Evolutionary conservation across 2,888 invertebrate species (phyloP).

Genomic region (Troglohyphantes excavatus): DNA sequence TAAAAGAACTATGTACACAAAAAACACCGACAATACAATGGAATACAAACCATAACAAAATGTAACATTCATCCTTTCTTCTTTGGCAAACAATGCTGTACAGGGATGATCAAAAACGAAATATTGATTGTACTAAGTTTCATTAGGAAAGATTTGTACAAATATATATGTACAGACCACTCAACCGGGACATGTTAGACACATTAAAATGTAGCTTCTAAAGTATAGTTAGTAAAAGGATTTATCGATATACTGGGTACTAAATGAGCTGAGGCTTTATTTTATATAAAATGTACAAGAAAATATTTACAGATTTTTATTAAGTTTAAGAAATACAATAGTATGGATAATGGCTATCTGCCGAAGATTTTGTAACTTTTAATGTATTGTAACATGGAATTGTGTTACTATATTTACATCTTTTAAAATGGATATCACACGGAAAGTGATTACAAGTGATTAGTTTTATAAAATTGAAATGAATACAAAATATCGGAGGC

Average conservation of each 20-base stretch:
- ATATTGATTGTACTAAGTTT: conserved; percentile 73
- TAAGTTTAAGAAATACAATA: conserved; percentile 23
- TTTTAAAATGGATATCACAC: neutral
- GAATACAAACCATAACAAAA: conserved; percentile 71
- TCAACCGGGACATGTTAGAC: conserved; percentile 31
- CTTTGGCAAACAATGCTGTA: conserved; percentile 75
- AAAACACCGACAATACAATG: conserved; percentile 57
- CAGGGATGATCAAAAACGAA: conserved; percentile 59
- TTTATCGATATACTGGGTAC: conserved; percentile 16
- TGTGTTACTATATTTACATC: neutral
- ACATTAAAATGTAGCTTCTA: conserved; percentile 54
- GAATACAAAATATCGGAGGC: no score
- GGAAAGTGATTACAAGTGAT: no score
- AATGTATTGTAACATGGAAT: neutral
- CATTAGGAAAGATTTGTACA: conserved; percentile 69
- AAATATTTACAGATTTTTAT: conserved; percentile 44
- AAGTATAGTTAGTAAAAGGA: conserved; percentile 56
- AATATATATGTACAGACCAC: conserved; percentile 62
- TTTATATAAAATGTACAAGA: conserved; percentile 56
- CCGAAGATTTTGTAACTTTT: neutral
- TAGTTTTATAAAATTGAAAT: no score
- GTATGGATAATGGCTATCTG: neutral
- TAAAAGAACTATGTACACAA: conserved; percentile 72
- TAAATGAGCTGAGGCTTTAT: conserved; percentile 34
- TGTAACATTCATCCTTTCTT: conserved; percentile 33